Evolutionary conservation across 2,888 invertebrate genomes (phyloP).

Genomic region (Argyra leucocephala): DNA sequence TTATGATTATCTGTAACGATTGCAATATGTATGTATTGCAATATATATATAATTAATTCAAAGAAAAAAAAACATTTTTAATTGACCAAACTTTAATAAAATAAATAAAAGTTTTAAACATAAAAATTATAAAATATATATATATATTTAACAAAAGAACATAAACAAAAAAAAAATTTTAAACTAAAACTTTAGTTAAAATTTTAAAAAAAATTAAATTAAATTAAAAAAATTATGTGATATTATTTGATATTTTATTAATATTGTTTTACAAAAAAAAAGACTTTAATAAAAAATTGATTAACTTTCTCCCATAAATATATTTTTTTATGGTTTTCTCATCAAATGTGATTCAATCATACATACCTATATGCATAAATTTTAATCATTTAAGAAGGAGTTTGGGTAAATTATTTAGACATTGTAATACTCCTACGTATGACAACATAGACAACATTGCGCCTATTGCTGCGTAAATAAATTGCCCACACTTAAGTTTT

Average conservation of each 20-base stretch:
- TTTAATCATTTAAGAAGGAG: no score
- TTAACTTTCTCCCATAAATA: no score
- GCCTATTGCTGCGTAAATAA: no score
- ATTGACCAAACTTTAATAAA: slow-evolving; percentile 1
- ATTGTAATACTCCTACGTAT: no score
- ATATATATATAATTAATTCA: neutral
- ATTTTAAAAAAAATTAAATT: neutral
- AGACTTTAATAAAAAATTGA: neutral
- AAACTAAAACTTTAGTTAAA: neutral
- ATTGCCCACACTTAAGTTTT: no score
- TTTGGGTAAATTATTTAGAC: no score
- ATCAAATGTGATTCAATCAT: no score
- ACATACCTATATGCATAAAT: no score
- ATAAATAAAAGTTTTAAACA: neutral
- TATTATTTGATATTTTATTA: slow-evolving; percentile 1
- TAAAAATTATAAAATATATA: neutral
- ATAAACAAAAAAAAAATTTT: neutral
- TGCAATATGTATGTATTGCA: neutral
- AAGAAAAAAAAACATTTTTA: neutral
- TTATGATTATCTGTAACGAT: neutral
- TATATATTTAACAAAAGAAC: neutral
- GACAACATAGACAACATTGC: no score
- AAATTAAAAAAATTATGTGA: neutral
- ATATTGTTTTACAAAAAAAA: neutral
- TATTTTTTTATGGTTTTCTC: no score